A percentile compares a stretch with the other conserved stretches of the same genome.
These are phyloP conservation scores for Drosophila niveifrons DNA, from an alignment of 2,888 invertebrate species.

Conservation along the genomic window DNA sequence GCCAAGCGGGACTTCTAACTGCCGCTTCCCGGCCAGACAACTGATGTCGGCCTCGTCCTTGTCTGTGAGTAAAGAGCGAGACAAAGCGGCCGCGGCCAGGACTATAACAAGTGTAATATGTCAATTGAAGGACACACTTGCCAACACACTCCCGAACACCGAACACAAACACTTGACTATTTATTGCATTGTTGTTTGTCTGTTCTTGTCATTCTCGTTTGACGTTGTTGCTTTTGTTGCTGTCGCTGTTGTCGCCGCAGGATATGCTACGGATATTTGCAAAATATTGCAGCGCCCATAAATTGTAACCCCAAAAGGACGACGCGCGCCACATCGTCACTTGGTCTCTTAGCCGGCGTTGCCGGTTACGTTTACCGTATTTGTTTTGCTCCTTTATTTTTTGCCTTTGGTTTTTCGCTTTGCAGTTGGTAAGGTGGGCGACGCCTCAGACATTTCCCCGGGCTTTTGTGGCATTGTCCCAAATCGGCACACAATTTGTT, in stretches of 20 bases:
- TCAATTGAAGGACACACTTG: slow-evolving; percentile 72
- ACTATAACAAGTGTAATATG: slow-evolving; percentile 76
- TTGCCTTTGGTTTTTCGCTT: neutral
- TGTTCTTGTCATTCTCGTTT: slow-evolving; percentile 25
- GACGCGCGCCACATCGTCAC: slow-evolving; percentile 51
- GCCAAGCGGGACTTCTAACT: slow-evolving; percentile 51
- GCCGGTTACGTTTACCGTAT: neutral
- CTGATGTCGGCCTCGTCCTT: slow-evolving; percentile 25
- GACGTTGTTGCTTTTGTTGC: neutral
- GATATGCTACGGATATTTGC: slow-evolving; percentile 79
- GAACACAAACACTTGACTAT: slow-evolving; percentile 63
- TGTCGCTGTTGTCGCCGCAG: slow-evolving; percentile 61
- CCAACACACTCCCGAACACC: slow-evolving; percentile 34
- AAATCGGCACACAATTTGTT: slow-evolving; percentile 66
- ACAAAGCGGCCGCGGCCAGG: slow-evolving; percentile 57
- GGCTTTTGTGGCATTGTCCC: slow-evolving; percentile 45
- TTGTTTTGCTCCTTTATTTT: neutral
- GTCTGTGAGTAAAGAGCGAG: slow-evolving; percentile 42
- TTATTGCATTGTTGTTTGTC: slow-evolving; percentile 76
- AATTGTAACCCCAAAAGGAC: slow-evolving; percentile 69
- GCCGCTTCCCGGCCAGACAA: slow-evolving; percentile 21
- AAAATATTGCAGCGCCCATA: slow-evolving; percentile 80
- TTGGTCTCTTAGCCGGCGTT: slow-evolving; percentile 21
- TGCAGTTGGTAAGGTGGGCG: slow-evolving; percentile 21
- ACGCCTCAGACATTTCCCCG: slow-evolving; percentile 31